phyloP scores from a whole-genome alignment of 2,888 invertebrate species.

The Orthosia gothica region DNA sequence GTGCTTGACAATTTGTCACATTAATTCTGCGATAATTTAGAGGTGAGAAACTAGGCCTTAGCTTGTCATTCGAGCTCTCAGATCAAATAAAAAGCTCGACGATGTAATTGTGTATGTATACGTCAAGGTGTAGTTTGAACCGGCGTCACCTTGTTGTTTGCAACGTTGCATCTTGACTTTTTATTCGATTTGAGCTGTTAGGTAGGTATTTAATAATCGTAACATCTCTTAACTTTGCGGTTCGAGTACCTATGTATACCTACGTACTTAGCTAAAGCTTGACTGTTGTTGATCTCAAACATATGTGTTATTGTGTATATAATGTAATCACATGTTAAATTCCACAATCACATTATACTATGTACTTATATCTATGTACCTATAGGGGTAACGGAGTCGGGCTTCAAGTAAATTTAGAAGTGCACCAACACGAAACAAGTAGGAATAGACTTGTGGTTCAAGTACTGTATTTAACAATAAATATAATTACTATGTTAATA shows the following conservation, averaged over 20 bases:
- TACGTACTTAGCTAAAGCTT: slow-evolving; percentile 87
- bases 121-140: too few species aligned
- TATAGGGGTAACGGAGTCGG: slow-evolving; percentile 80
- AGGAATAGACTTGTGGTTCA: slow-evolving; percentile 87
- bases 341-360: slow-evolving; percentile 83
- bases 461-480: slow-evolving; percentile 86
- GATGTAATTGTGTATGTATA: too few species aligned
- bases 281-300: slow-evolving; percentile 90
- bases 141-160: too few species aligned
- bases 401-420: slow-evolving; percentile 87
- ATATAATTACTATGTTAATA: slow-evolving; percentile 78
- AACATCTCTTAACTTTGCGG: slow-evolving; percentile 70
- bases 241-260: slow-evolving; percentile 72
- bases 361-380: slow-evolving; percentile 79
- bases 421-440: slow-evolving; percentile 90
- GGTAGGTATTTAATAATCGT: slow-evolving; percentile 60
- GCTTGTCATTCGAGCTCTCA: too few species aligned
- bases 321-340: slow-evolving; percentile 91
- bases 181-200: slow-evolving; percentile 28
- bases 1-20: too few species aligned
- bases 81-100: too few species aligned
- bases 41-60: too few species aligned
- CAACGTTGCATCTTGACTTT: too few species aligned
- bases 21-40: too few species aligned
- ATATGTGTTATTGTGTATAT: slow-evolving; percentile 89